Conservation (phyloP, 2,797 vertebrate genomes). For the Mycteria americana region DNA sequence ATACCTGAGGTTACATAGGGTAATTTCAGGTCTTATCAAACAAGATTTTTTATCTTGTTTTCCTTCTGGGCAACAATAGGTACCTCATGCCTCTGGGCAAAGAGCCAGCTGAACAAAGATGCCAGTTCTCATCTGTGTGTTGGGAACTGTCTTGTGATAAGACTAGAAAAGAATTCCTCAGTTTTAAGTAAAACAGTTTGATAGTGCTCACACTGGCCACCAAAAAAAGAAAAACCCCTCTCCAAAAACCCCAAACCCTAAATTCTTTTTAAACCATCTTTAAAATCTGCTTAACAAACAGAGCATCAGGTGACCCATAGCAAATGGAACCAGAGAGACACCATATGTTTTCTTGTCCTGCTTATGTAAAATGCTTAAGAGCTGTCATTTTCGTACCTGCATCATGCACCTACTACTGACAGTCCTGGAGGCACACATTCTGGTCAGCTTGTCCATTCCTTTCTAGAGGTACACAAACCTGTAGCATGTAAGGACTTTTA, state of each 20-base stretch:
- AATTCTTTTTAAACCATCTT: constrained; percentile 1
- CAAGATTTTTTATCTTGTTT: neutral
- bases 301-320: neutral
- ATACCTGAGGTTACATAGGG: neutral
- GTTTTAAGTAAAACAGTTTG: neutral
- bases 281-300: constrained; percentile 6
- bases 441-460: neutral
- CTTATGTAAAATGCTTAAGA: constrained; percentile 3
- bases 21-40: neutral
- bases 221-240: neutral
- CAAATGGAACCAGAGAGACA: constrained; percentile 15
- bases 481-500: neutral
- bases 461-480: neutral
- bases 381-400: neutral
- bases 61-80: neutral
- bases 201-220: neutral
- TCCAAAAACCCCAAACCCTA: neutral
- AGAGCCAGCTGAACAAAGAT: neutral
- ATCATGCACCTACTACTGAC: neutral
- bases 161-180: neutral
- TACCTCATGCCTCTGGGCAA: neutral
- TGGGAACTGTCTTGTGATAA: neutral
- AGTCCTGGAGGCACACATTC: neutral
- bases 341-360: constrained; percentile 7
- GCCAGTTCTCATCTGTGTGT: neutral